Percentiles rank a stretch among this genome's conserved stretches.
Conservation (phyloP, 2,888 invertebrate species). For the Tupiocoris notatus region DNA sequence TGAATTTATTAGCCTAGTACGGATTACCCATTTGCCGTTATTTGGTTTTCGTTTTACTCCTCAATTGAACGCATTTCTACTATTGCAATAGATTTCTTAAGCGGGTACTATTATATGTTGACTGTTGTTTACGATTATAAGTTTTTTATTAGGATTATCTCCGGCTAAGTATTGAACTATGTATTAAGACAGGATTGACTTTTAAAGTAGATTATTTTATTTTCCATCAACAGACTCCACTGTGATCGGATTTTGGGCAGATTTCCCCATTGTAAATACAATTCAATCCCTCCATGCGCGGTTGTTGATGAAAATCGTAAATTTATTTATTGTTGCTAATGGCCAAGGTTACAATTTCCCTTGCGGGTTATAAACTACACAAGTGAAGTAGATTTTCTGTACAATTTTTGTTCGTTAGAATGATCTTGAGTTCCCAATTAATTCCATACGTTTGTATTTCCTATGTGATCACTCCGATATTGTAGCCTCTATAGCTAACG, state of each 20-base stretch:
- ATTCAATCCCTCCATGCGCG: too few relatives aligned
- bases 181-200: not conserved
- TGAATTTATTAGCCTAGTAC: slow-evolving; percentile 17
- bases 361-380: too few relatives aligned
- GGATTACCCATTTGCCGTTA: slow-evolving; percentile 14
- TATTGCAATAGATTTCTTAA: slow-evolving; percentile 8
- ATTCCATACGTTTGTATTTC: too few relatives aligned
- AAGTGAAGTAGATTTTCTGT: too few relatives aligned
- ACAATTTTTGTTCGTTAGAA: too few relatives aligned
- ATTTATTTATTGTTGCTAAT: too few relatives aligned
- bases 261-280: too few relatives aligned
- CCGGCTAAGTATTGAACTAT: not conserved
- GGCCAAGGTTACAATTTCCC: too few relatives aligned
- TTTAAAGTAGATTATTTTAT: not conserved
- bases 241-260: not conserved
- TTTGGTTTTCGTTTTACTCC: slow-evolving; percentile 10
- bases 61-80: slow-evolving; percentile 1
- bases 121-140: slow-evolving; percentile 3
- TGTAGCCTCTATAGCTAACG: too few relatives aligned
- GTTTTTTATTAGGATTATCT: slow-evolving; percentile 15
- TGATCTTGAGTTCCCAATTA: too few relatives aligned
- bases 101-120: slow-evolving; percentile 26
- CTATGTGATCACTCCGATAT: too few relatives aligned
- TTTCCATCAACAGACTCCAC: not conserved
- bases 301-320: too few relatives aligned